Conservation (phyloP, 2,888 invertebrate species). For the Acanthosepion esculentum region DNA sequence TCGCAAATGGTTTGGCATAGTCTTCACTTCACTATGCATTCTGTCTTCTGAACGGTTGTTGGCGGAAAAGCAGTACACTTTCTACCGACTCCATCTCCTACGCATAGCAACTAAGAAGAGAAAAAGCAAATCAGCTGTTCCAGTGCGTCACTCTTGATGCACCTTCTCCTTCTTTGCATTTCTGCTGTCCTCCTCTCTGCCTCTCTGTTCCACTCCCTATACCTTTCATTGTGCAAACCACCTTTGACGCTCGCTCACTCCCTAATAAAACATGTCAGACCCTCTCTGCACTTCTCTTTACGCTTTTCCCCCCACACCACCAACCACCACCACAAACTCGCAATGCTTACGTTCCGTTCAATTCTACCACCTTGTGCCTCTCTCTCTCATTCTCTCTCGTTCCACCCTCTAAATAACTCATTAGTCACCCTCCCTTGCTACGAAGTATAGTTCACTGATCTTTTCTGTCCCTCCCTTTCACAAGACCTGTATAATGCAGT, state of each 20-base stretch:
- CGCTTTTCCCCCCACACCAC: background rate
- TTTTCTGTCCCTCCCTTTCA: background rate
- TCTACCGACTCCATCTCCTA: background rate
- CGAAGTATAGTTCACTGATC: too few species aligned
- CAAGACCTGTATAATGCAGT: background rate
- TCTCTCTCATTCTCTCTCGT: background rate
- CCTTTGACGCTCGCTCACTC: background rate
- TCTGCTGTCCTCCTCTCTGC: background rate
- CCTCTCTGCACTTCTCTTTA: background rate
- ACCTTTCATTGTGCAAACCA: background rate
- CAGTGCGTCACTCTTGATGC: background rate
- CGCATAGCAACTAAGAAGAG: background rate
- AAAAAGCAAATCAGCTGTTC: background rate
- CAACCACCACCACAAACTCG: background rate
- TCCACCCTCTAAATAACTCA: too few species aligned
- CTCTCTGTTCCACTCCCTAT: background rate
- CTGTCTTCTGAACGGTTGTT: background rate
- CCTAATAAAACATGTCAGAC: background rate
- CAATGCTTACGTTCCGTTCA: background rate
- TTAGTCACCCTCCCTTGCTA: too few species aligned
- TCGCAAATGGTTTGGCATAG: background rate
- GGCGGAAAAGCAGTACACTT: background rate
- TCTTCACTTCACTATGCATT: background rate
- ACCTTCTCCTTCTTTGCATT: background rate
- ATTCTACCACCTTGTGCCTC: slow-evolving; percentile 13